Percentiles rank a stretch among this genome's conserved stretches.
Evolutionary conservation across 2,888 invertebrate genomes (phyloP).

Genomic region (Rhaphigaster nebulosa): DNA sequence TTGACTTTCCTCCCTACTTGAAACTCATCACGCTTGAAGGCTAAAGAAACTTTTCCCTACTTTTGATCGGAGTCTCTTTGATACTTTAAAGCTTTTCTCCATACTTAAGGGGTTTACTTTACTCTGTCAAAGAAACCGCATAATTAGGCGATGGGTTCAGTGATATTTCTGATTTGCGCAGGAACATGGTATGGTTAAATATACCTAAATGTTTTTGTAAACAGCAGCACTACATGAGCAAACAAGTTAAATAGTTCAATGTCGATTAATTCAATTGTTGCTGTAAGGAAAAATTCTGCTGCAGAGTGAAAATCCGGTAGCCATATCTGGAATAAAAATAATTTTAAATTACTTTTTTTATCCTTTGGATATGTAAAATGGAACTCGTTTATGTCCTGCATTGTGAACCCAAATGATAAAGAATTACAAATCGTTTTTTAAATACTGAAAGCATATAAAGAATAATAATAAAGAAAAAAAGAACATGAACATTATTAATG

Average conservation of each 20-base stretch:
- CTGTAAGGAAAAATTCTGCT: neutral
- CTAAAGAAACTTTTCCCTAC: neutral
- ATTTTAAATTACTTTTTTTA: no score
- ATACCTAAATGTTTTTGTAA: neutral
- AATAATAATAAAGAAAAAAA: no score
- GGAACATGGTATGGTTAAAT: neutral
- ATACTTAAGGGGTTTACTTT: neutral
- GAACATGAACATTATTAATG: no score
- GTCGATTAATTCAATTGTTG: neutral
- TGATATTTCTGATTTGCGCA: neutral
- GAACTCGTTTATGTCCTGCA: no score
- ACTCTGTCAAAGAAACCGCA: neutral
- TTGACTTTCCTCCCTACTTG: neutral
- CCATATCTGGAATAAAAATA: neutral
- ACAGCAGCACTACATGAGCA: neutral
- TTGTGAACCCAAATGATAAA: no score
- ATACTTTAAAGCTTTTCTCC: neutral
- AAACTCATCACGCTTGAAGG: neutral
- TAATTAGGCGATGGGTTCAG: neutral
- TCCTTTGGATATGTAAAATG: no score
- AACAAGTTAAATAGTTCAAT: neutral
- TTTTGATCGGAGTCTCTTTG: neutral
- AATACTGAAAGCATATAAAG: no score
- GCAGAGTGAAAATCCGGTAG: neutral
- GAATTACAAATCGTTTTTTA: no score